Evolutionary conservation across 1,140 invertebrate genomes (phyloP), one percentile per base, ranked within the genome.

Genomic region (Drosophila bocki): DNA sequence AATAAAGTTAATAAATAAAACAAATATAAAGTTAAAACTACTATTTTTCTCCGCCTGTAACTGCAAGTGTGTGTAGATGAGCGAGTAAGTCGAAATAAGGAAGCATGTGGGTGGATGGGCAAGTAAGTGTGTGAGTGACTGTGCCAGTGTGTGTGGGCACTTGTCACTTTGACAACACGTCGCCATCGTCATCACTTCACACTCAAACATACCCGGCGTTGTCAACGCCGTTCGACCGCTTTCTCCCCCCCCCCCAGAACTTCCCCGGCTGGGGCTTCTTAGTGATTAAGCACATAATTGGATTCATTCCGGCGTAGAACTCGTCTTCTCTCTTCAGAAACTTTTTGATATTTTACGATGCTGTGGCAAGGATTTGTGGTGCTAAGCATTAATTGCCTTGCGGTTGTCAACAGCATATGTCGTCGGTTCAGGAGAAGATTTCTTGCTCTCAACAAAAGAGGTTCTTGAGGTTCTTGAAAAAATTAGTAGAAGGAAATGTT

Each of bases 221-320:
- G 75, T 82, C 84, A 86, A 54, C 84, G 63, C 53, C 39, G 35
- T 69, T 59, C 68, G 70, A 72, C 69, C 68, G 47, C 59, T 48
- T 63, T 74, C 54, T 45, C 45, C 50, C 29, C 39, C n/a, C 33
- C 35, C 39, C n/a, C 33, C 35, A 22, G 41, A 47, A 69, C 42
- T 50, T 22, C n/a, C n/a, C 11, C 42, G 47, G 51, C 22, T 77
- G 17, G 58, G 53, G 35, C 69, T 75, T 67, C 70, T 68, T 56
- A 75, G 85, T 90, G 85, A 90, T 90, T 90, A 90, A 90, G 85
- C 85, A 90, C 82, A 90, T 90, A 90, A 90, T 90, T 90, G 85
- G 85, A 90, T 90, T 90, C 82, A 90, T 90, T 85, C 71, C 81
- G 57, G 78, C 76, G 75, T 59, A 80, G 68, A 85, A 76, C 85